These are phyloP conservation scores for Panopea generosa DNA, from an alignment of 2,888 invertebrate genomes.

Conservation along the genomic window DNA sequence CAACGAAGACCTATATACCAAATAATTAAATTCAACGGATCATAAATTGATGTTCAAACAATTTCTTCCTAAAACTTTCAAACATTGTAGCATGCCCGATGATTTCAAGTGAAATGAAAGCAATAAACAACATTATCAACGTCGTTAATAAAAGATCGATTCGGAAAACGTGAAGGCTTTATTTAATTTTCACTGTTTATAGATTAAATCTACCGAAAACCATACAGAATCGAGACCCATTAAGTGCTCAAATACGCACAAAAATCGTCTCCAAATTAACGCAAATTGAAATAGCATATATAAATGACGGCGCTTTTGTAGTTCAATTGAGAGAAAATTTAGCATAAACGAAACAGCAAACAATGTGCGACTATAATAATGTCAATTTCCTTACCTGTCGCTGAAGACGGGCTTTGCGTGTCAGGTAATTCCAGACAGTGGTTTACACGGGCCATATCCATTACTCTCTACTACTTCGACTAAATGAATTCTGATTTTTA, in stretches of 20 bases:
- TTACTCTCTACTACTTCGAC: slow-evolving; percentile 29
- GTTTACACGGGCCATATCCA: slow-evolving; percentile 36
- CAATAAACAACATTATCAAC: background rate
- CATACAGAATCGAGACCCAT: slow-evolving; percentile 37
- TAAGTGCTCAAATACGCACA: slow-evolving; percentile 51
- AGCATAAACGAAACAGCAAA: slow-evolving; percentile 1
- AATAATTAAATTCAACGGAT: too few relatives aligned
- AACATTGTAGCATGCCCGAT: background rate
- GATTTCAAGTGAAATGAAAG: background rate
- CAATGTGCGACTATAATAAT: slow-evolving; percentile 16
- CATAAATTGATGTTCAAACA: too few relatives aligned
- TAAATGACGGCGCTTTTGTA: slow-evolving; percentile 14
- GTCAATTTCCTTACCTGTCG: slow-evolving; percentile 18
- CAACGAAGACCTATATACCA: too few relatives aligned
- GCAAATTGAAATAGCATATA: slow-evolving; percentile 40
- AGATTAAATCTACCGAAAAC: slow-evolving; percentile 75
- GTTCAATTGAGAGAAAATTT: slow-evolving; percentile 22
- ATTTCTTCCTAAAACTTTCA: background rate
- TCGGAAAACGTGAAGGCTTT: slow-evolving; percentile 3
- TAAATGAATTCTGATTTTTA: slow-evolving; percentile 50
- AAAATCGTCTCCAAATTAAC: slow-evolving; percentile 40
- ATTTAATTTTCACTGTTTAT: slow-evolving; percentile 73
- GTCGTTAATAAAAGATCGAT: slow-evolving; percentile 3
- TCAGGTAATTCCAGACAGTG: slow-evolving; percentile 35
- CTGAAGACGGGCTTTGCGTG: background rate